Evolutionary conservation across 23 tunicate genomes (phyloP).

Genomic region (Phallusia fumigata): DNA sequence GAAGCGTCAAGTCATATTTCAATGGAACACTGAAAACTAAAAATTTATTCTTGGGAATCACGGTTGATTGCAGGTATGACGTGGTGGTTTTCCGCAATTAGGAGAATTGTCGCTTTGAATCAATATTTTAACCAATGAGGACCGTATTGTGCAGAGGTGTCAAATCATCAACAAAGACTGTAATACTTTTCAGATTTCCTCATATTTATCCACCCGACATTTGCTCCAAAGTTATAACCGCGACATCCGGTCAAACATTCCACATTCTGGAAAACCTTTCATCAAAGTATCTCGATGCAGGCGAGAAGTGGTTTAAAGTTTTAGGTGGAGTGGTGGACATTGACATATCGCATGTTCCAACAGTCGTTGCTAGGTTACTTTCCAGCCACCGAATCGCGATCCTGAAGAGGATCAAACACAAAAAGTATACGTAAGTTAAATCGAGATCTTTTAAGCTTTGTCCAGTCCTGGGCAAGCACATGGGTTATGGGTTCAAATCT

Average conservation of each 20-base stretch:
- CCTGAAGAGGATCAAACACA: neutral
- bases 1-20: neutral
- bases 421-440: neutral
- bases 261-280: slow-evolving; percentile 4
- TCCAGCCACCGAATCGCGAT: slow-evolving; percentile 12
- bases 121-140: too few species aligned
- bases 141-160: too few species aligned
- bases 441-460: too few species aligned
- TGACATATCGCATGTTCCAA: slow-evolving; percentile 9
- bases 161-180: too few species aligned
- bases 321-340: slow-evolving; percentile 30
- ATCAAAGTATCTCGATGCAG: neutral
- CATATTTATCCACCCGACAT: neutral
- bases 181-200: neutral
- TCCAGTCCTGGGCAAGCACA: too few species aligned
- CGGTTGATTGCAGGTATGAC: slow-evolving; percentile 7
- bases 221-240: neutral
- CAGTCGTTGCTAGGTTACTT: slow-evolving; percentile 9
- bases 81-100: too few species aligned
- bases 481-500: too few species aligned
- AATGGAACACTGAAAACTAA: neutral
- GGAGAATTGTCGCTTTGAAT: too few species aligned
- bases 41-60: neutral
- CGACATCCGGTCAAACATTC: neutral
- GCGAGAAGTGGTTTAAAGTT: slow-evolving; percentile 19